Evolutionary conservation across 2,113 vertebrate genomes (phyloP).

Genomic region (Mesembrinibis cayennensis): DNA sequence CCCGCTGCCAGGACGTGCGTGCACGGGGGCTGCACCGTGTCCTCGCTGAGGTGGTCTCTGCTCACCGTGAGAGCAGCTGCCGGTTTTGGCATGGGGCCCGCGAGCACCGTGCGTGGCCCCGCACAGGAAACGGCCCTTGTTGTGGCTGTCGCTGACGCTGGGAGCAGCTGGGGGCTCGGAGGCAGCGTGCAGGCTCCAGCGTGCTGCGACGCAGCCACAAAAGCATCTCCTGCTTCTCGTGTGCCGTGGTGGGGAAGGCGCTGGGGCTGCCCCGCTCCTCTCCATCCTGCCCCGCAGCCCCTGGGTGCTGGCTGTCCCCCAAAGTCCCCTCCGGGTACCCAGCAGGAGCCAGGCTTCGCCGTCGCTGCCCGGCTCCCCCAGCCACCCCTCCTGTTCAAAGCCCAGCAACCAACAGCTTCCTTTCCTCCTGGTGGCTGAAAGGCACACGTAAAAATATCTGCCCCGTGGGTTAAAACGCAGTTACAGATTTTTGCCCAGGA

Average conservation of each 20-base stretch:
- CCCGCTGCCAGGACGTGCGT: accelerated
- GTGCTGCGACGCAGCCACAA: background rate
- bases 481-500: background rate
- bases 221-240: background rate
- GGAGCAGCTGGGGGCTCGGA: background rate
- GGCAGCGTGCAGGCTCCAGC: accelerated
- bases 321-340: no score
- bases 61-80: background rate
- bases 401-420: background rate
- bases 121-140: background rate
- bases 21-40: background rate
- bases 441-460: background rate
- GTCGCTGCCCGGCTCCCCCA: accelerated
- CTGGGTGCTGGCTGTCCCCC: accelerated
- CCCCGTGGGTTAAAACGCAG: background rate
- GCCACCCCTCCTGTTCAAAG: background rate
- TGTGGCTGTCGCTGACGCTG: background rate
- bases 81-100: background rate
- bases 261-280: background rate
- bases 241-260: accelerated
- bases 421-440: background rate
- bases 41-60: accelerated
- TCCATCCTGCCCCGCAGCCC: background rate
- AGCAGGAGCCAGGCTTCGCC: background rate
- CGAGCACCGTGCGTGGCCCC: background rate